Conservation (phyloP, 2,797 vertebrate genomes). For the Trematomus bernacchii region DNA sequence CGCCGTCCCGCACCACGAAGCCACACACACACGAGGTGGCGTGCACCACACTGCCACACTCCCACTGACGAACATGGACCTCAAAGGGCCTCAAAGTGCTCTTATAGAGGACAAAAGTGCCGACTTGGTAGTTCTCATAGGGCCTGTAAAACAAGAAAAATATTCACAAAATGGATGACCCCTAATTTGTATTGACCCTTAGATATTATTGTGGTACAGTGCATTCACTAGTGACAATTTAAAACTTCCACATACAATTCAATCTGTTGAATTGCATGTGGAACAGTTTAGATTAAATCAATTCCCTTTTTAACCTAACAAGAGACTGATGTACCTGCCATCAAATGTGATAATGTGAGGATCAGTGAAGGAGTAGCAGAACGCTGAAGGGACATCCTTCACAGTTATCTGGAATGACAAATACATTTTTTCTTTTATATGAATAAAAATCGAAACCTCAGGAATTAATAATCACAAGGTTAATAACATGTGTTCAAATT, state of each 20-base stretch:
- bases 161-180: background rate
- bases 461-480: background rate
- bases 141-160: constrained; percentile 68
- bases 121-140: constrained; percentile 90
- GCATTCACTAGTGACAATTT: background rate
- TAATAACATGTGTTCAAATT: background rate
- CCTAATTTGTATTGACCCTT: background rate
- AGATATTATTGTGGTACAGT: background rate
- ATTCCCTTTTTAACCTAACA: background rate
- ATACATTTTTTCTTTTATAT: background rate
- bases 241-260: background rate
- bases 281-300: background rate
- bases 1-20: constrained; percentile 87
- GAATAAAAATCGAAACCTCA: background rate
- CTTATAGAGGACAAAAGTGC: constrained; percentile 91
- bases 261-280: background rate
- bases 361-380: constrained; percentile 92
- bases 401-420: constrained; percentile 86
- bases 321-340: constrained; percentile 87
- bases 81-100: constrained; percentile 86
- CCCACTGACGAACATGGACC: constrained; percentile 91
- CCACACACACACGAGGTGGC: constrained; percentile 89
- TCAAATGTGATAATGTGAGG: constrained; percentile 93
- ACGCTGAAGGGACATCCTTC: constrained; percentile 86
- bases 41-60: constrained; percentile 87